phyloP scores from a whole-genome alignment of 64 coral and sea anemone genomes.

The Acropora tenuis region DNA sequence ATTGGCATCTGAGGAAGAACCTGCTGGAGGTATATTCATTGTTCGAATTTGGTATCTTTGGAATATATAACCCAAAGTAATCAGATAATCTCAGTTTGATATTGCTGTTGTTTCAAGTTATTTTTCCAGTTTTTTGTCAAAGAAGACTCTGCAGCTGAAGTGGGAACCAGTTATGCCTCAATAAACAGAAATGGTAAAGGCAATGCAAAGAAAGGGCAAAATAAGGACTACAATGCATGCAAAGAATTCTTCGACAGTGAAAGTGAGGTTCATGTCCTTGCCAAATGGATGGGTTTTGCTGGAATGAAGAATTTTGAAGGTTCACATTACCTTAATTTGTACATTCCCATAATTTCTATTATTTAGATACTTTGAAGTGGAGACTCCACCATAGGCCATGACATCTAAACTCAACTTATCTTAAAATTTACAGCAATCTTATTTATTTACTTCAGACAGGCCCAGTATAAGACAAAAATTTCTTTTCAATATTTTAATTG shows the following conservation, averaged over 20 bases:
- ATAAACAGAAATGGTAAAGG: constrained; percentile 58
- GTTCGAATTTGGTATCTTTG: not conserved
- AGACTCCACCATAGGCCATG: too few species aligned
- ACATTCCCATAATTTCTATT: too few species aligned
- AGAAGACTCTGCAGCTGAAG: constrained; percentile 27
- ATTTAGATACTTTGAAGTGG: too few species aligned
- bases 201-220: constrained; percentile 37
- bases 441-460: too few species aligned
- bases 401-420: too few species aligned
- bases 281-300: constrained; percentile 50
- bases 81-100: too few species aligned
- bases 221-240: constrained; percentile 28
- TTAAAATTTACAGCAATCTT: too few species aligned
- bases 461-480: too few species aligned
- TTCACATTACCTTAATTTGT: not conserved
- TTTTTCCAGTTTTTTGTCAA: constrained; percentile 21
- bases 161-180: constrained; percentile 44
- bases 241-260: constrained; percentile 43
- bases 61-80: too few species aligned
- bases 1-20: constrained; percentile 55
- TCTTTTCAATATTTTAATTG: constrained; percentile 47
- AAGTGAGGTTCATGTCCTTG: constrained; percentile 52
- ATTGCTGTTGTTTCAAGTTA: constrained; percentile 11
- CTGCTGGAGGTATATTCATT: constrained; percentile 7
- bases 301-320: constrained; percentile 36